Percentiles rank a stretch among this genome's conserved stretches.
Conservation (phyloP, 2,113 vertebrate genomes). For the Chamaetylas fuelleborni region DNA sequence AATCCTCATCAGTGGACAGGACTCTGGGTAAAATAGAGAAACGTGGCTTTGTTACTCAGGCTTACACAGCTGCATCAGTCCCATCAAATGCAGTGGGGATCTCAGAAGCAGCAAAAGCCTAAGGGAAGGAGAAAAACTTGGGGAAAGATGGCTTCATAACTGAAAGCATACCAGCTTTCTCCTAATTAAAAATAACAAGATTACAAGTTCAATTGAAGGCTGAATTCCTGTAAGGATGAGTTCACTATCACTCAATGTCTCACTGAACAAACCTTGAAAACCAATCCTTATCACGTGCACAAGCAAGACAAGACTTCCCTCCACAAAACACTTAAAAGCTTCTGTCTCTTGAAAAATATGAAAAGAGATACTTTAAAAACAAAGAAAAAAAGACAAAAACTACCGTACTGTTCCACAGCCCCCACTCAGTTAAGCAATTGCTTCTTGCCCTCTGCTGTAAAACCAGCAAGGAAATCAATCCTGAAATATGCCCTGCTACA, state of each 20-base stretch:
- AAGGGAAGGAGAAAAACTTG: not conserved
- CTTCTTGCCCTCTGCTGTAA: not conserved
- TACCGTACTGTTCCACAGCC: not conserved
- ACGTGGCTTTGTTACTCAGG: rapidly evolving
- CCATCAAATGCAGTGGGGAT: not conserved
- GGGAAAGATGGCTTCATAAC: constrained; percentile 3
- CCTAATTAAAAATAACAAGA: constrained; percentile 67
- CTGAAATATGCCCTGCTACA: not conserved
- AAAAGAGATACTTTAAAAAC: not conserved
- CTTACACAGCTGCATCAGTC: not conserved
- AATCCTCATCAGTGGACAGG: not conserved
- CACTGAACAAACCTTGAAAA: constrained; percentile 39
- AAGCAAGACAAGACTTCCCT: constrained; percentile 40
- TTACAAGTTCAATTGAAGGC: constrained; percentile 64
- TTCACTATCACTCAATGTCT: not conserved
- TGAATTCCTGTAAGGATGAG: constrained; percentile 62
- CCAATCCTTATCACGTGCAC: not conserved
- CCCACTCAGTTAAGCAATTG: not conserved
- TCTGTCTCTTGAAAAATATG: not conserved
- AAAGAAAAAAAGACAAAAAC: not conserved
- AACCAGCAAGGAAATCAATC: not conserved
- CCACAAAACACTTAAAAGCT: constrained; percentile 22
- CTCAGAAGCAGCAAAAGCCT: not conserved
- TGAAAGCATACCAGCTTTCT: not conserved
- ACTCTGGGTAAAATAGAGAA: not conserved